Conservation (phyloP, 2,113 vertebrate species). For the Megaleporinus macrocephalus region DNA sequence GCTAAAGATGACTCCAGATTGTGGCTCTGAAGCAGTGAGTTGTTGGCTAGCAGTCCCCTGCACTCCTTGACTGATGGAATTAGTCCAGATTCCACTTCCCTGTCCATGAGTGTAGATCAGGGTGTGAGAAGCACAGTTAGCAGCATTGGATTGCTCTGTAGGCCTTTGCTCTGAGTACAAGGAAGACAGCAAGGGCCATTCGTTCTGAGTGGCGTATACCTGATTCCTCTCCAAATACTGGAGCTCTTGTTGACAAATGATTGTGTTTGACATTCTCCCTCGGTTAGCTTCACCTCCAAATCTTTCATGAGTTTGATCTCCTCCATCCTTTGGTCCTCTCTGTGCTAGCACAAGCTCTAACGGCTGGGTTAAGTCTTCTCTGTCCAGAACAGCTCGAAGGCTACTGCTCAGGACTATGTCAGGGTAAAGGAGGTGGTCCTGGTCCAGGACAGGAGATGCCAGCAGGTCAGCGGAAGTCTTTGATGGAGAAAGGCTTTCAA, state of each 20-base stretch:
- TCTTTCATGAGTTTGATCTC: not conserved
- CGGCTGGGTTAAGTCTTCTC: conserved; percentile 47
- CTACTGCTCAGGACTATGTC: conserved; percentile 78
- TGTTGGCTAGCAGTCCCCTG: not conserved
- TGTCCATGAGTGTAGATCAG: conserved; percentile 42
- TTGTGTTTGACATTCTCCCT: conserved; percentile 36
- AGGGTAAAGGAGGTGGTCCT: conserved; percentile 73
- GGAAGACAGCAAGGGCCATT: conserved; percentile 55
- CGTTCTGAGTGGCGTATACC: conserved; percentile 29
- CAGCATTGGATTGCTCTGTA: not conserved
- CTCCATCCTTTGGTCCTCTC: conserved; percentile 21
- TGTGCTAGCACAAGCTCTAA: conserved; percentile 33
- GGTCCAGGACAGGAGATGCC: conserved; percentile 71
- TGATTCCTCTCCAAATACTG: conserved; percentile 28
- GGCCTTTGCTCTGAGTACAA: conserved; percentile 13
- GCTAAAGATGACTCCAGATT: not conserved
- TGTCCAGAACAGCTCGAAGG: conserved; percentile 58
- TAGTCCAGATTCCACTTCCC: not conserved
- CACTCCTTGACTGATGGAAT: conserved; percentile 9
- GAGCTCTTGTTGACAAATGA: conserved; percentile 17
- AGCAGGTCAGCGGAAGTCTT: conserved; percentile 46
- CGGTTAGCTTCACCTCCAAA: not conserved
- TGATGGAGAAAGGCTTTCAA: conserved; percentile 48
- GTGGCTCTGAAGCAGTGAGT: not conserved
- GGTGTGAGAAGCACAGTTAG: not conserved